Base-by-base conservation (phyloP, 2,888 invertebrate species). In the Brachynemurus nebulosus region DNA sequence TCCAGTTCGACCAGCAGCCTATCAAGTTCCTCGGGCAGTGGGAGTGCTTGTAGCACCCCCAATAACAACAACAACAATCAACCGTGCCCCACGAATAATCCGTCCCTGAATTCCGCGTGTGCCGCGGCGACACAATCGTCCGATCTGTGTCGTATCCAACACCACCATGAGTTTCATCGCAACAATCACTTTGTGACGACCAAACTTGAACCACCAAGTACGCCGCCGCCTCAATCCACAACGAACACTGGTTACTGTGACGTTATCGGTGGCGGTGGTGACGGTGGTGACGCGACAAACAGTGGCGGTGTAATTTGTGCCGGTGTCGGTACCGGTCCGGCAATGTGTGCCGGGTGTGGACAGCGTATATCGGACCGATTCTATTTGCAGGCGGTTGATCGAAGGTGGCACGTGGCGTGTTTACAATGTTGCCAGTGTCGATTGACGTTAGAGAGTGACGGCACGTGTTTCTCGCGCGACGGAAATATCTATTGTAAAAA, bases 401-500 rank as follows among this genome's bases (percentile, higher is more conserved):
- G 88, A 58, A 78, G 86, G 64, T 95, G 93, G 93, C 93, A 95
- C 64, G 83, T 85, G 38, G 77, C 85, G 46, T 95, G 93, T 61
- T 72, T 95, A 25, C 80, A 86, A 61, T 95, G 93, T 67, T 85
- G 81, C 60, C 86, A 90, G 63, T 95, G 95, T 67, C 78, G 86
- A 58, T 79, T 83, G 67, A 81, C 86, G 4, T 72, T 95, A 53
- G 93, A 93, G 64, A 80, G 88, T 2, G 90, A 93, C 63, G 79
- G 84, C 60, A 83, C 92, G 53, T 95, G 93, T 67, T 95, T 91
- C 65, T 83, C 89, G 51, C 75, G 89, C 53, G 90, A 92, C 63
- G 90, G 89, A 57, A 85, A 85, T 62, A 92, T 93, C 58, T 93
- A 89, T 69, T 95, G 95, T 77, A 92, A 91, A 71, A 88, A 86